A percentile compares a stretch with the other conserved stretches of the same genome.
These are phyloP conservation scores for Motacilla tschutschensis DNA, from an alignment of 2,113 vertebrate species.

Conservation along the genomic window DNA sequence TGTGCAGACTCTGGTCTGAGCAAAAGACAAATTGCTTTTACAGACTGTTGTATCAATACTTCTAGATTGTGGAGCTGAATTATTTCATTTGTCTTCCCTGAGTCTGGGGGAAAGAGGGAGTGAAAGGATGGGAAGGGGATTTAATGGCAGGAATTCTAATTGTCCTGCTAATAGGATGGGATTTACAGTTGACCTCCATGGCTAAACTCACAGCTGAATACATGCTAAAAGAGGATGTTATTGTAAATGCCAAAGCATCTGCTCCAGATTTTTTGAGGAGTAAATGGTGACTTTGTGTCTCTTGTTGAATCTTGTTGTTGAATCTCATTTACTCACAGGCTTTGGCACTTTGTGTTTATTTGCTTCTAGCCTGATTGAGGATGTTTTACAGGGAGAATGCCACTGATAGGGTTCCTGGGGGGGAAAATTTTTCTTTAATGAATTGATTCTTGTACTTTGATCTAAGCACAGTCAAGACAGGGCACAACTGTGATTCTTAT, in stretches of 20 bases:
- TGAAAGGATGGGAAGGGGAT: background rate
- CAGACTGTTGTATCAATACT: background rate
- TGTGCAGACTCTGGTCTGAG: background rate
- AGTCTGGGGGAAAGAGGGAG: background rate
- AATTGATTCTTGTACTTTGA: background rate
- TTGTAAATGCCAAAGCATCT: slow-evolving; percentile 5
- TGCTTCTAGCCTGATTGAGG: background rate
- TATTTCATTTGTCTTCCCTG: background rate
- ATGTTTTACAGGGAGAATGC: background rate
- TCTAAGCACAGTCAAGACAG: background rate
- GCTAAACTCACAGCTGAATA: background rate
- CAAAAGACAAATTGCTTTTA: background rate
- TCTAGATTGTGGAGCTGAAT: background rate
- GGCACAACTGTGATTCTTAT: background rate
- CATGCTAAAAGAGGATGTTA: background rate
- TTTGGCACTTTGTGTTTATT: background rate
- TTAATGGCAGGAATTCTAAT: background rate
- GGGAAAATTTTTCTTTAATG: background rate
- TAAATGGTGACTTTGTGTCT: slow-evolving; percentile 40
- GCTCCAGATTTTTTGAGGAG: slow-evolving; percentile 10
- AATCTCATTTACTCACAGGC: slow-evolving; percentile 8
- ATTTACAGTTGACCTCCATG: background rate
- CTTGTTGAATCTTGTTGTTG: background rate
- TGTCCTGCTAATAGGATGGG: background rate
- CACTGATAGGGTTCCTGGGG: background rate